Base-by-base conservation (phyloP, 2,888 invertebrate species). In the Polymixis lichenea region DNA sequence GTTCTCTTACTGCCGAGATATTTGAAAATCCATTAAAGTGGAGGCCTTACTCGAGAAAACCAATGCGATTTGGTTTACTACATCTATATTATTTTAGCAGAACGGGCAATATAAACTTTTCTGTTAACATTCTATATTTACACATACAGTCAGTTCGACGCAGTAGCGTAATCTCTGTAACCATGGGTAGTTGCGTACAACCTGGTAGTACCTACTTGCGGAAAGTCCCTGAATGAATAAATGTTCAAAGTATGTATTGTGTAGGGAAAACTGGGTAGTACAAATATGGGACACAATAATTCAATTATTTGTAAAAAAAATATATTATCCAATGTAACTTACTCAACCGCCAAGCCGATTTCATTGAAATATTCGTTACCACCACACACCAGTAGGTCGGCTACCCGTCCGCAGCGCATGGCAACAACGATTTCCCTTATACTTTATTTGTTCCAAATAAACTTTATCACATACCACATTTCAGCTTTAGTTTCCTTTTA, bases 11-110 rank as follows among this genome's bases (percentile, higher is more conserved):
- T 61, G 76, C 67, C 60, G 62, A 85, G 55, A 81, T 58, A 73
- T 83, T 71, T 71, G 77, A 82, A 77, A 73, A 71, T 81, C 77
- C 82, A 85, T 82, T 81, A 71, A 65, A 64, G 2, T 62, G 77
- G 58, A 73, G 70, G 64, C 46, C 28, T 38, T 55, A 46, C 43
- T 68, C 22, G 19, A 58, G 61, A 61, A 80, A 72, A 80, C 43
- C 67, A 71, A 68, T 56, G 56, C 38, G 25, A n/a, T 72, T 67
- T 56, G 51, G 22, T 58, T 53, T 56, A 28, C 25, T 49, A 68
- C 22, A 49, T 70, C 61, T 53, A 49, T 75, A 46, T 55, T 55
- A 62, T 69, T 58, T 76, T 76, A 62, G 17, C 51, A 49, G 49
- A 62, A 73, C 53, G 58, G n/a, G 55, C 49, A 80, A 80, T 46